Base-by-base conservation (phyloP, 2,113 vertebrate species). In the Mola mola region DNA sequence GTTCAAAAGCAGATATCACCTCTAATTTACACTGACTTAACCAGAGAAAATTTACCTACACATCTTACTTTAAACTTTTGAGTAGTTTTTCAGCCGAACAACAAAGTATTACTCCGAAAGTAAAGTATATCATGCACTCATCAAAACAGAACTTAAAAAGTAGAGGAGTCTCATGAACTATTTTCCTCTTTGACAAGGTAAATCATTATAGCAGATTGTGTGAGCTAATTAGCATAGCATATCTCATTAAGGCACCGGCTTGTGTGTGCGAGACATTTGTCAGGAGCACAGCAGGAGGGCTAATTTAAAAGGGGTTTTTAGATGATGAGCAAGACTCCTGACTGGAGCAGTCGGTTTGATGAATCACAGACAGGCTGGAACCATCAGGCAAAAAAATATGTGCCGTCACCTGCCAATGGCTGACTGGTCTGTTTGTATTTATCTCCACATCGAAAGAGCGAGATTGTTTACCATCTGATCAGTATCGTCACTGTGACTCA, bases 221-320 rank as follows among this genome's bases (percentile, higher is more conserved):
- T 29, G 41, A 48, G 69, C 57, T 77, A 75, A 82, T 88, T 77
- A 81, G 77, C 77, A 74, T 70, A 70, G 47, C 38, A 63, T 68
- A 52, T 43, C 62, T 83, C 47, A 67, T 86, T 86, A 85, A 75
- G 42, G 65, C 40, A 22, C 40, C 19, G 56, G 52, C 36, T 28
- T n/a, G 46, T 33, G 52, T 46, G 63, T 59, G 65, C 16, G 17
- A 49, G 72, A 64, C 67, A 50, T 69, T 76, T 76, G 68, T 71
- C 67, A 67, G 68, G 22, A 20, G 43, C 29, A 7, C 72, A 46
- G 63, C 55, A 44, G 59, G 75, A 82, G 46, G 25, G 24, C 52
- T 70, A 29, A 74, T 71, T 75, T 66, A 41, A 67, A 68, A 33
- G 4, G 10, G 28, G 2, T 53, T 61, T 75, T 68, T 51, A 58